Conservation (phyloP, 2,797 vertebrate genomes). For the Sebastes cheni region DNA sequence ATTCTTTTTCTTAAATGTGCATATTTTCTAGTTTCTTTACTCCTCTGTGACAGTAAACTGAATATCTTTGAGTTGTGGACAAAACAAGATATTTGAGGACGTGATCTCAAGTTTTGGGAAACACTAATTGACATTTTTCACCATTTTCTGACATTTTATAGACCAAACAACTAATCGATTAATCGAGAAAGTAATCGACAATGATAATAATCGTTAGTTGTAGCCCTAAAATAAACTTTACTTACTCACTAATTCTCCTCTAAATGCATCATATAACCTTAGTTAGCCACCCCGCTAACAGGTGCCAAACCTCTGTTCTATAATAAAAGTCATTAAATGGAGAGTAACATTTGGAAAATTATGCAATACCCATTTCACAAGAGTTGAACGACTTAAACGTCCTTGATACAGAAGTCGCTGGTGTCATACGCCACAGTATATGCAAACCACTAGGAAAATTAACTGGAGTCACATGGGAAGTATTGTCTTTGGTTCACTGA, state of each 20-base stretch:
- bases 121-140: no score
- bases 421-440: neutral
- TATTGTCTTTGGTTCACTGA: constrained; percentile 36
- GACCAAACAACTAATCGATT: no score
- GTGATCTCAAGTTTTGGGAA: no score
- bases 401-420: constrained; percentile 32
- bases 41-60: no score
- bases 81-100: no score
- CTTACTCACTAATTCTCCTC: neutral
- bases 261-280: neutral
- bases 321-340: neutral
- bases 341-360: constrained; percentile 3
- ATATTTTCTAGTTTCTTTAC: no score
- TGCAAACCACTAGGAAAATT: constrained; percentile 14
- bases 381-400: constrained; percentile 13
- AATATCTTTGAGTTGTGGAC: no score
- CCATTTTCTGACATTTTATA: no score
- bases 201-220: no score
- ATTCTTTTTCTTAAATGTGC: no score
- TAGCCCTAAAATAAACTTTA: no score
- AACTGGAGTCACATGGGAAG: constrained; percentile 12
- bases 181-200: no score
- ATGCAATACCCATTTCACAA: constrained; percentile 7
- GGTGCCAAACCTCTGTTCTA: neutral
- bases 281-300: neutral